Base-by-base conservation (phyloP, 2,113 vertebrate genomes). In the Strix aluco region DNA sequence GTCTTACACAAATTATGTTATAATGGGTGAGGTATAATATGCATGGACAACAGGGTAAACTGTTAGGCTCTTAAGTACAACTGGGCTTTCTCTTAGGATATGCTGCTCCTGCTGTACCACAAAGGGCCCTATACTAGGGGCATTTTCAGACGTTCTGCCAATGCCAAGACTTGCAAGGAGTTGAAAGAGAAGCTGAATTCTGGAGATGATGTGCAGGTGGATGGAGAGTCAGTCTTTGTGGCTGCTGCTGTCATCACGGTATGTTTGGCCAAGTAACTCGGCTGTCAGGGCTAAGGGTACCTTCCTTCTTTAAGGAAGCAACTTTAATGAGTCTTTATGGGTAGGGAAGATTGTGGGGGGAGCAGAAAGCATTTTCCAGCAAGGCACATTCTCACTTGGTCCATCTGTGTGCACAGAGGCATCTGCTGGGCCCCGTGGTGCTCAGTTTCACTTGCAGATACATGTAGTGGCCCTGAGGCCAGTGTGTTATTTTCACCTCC, bases 71-170 rank as follows among this genome's bases (percentile, higher is more conserved):
- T 77, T 42, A 81, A 88, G 16, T 63, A 36, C 34, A 57, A 15
- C 32, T 85, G 83, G 19, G 7, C 49, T 96, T 89, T 86, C 46
- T 80, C 52, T 44, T 49, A 98, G 98, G 98, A 98, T 78, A 97
- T 98, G 96, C 97, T 99, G 46, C 95, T 97, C 21, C 92, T 98
- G 49, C 95, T 98, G 44, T 98, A 98, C 90, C 96, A 97, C 2
- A 96, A 98, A 84, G 98, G 98, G 38, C 98, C 98, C 22, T 97
- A 97, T 55, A 98, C 98, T 2, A 96, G 91, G 44, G 98, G 98
- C 49, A 98, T 99, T 94, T 99, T 99, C 96, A 98, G 98, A 71
- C 98, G 98, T 36, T 99, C 98, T 29, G 98, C 98, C 59, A 98
- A 98, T 80, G 98, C 98, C 77, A 98, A 98, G 81, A 98, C 80